Conservation (phyloP, 2,113 vertebrate genomes). For the Heptranchias perlo region DNA sequence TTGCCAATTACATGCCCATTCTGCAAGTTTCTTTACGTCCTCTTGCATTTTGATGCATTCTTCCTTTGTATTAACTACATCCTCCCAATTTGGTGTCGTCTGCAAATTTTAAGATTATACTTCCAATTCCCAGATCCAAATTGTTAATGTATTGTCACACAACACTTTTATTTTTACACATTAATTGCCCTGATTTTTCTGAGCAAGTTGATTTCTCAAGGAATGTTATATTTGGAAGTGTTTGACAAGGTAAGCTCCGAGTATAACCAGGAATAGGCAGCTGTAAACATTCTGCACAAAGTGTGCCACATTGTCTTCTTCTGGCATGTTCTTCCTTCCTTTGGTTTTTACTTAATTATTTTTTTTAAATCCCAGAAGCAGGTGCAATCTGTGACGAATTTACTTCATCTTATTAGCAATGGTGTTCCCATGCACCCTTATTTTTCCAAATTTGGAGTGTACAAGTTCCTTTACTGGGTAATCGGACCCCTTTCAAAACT, state of each 20-base stretch:
- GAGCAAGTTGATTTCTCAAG: background rate
- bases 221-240: background rate
- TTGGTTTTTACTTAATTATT: background rate
- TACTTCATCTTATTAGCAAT: background rate
- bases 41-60: too few species aligned
- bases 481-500: background rate
- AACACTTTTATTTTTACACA: background rate
- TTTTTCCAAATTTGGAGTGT: background rate
- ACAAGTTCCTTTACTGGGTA: background rate
- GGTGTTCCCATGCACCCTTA: background rate
- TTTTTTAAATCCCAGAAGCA: background rate
- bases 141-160: background rate
- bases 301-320: background rate
- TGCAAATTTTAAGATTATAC: too few species aligned
- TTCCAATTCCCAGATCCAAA: too few species aligned
- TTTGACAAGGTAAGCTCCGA: background rate
- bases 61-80: too few species aligned
- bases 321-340: background rate
- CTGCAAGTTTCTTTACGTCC: too few species aligned
- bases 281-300: background rate
- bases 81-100: too few species aligned
- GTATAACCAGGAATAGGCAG: background rate
- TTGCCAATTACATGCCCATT: too few species aligned
- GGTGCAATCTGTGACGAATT: background rate
- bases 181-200: background rate